Conservation (phyloP, 2,797 vertebrate species). For the Lophius americanus region DNA sequence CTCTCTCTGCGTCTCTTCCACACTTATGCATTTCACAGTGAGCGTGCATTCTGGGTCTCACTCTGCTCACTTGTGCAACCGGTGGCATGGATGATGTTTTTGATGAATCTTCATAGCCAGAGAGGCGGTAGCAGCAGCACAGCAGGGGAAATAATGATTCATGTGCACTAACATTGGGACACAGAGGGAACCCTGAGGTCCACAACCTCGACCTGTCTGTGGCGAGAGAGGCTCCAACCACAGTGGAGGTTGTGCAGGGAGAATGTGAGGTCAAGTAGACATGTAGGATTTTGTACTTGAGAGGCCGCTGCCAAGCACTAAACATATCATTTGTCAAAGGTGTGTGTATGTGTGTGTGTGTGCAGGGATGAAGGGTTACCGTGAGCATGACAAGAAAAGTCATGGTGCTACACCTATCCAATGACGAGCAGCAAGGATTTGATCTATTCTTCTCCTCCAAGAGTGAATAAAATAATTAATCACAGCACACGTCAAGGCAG, state of each 20-base stretch:
- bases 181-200: constrained; percentile 35
- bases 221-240: constrained; percentile 29
- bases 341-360: constrained; percentile 16
- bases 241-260: constrained; percentile 23
- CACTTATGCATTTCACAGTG: constrained; percentile 14
- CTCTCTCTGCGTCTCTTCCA: constrained; percentile 14
- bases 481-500: constrained; percentile 17
- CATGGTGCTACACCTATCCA: constrained; percentile 44
- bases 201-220: constrained; percentile 36
- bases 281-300: constrained; percentile 16
- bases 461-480: constrained; percentile 28
- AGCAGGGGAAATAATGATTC: constrained; percentile 45
- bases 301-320: constrained; percentile 26
- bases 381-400: constrained; percentile 49
- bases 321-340: constrained; percentile 24
- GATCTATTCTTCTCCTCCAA: constrained; percentile 14
- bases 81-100: constrained; percentile 62
- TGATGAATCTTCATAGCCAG: constrained; percentile 43
- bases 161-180: constrained; percentile 31
- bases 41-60: constrained; percentile 31
- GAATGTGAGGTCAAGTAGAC: constrained; percentile 43
- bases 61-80: constrained; percentile 62
- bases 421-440: constrained; percentile 18
- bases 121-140: constrained; percentile 8
- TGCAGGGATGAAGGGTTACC: constrained; percentile 36